Base-by-base conservation (phyloP, 2,888 invertebrate species). In the Caenorhabditis auriculariae region DNA sequence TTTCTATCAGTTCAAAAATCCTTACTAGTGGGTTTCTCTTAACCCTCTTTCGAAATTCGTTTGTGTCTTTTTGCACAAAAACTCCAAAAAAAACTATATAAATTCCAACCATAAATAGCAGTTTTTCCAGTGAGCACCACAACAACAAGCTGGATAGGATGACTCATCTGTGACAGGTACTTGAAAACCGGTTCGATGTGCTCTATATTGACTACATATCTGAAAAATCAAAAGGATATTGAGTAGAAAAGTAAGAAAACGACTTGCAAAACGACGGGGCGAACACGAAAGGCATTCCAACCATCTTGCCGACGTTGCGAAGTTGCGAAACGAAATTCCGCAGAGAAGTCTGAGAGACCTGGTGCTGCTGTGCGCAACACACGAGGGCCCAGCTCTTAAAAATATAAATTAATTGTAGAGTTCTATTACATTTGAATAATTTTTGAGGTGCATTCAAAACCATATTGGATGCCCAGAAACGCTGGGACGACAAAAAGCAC, bases 81-180 rank as follows among this genome's bases (percentile, higher is more conserved):
- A 9, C 9, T 35, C 9, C 15, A 12, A 12, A 12, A 9, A 35
- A 35, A 35, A 35, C 35, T 35, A 35, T 12, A 15, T 12, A 35
- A 12, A 12, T 9, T 35, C 35, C 9, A 12, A 6, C 51, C 58
- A 26, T 62, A 62, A 23, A 58, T 51, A 21, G 52, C 43, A 2
- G 62, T 58, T 43, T 62, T 62, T 38, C 62, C 62, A 0, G 62
- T 54, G 1, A 62, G 51, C 9, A 62, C 44, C 26, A 57, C 57
- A 4, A 62, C 24, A 9, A 52, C 17, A 6, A 62, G 44, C 43
- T 62, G 62, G 29, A 58, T 45, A 29, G 45, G 26, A 1, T 46
- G 42, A 19, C 23, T 21, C 17, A 43, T 29, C 15, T 43, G 7
- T 4, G 37, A 27, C 4, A 62, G 17, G 42, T 23, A 42, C 2